Evolutionary conservation across 2,113 vertebrate genomes (phyloP), one percentile per base, ranked within the genome.

Genomic region (Oceanodroma tethys): DNA sequence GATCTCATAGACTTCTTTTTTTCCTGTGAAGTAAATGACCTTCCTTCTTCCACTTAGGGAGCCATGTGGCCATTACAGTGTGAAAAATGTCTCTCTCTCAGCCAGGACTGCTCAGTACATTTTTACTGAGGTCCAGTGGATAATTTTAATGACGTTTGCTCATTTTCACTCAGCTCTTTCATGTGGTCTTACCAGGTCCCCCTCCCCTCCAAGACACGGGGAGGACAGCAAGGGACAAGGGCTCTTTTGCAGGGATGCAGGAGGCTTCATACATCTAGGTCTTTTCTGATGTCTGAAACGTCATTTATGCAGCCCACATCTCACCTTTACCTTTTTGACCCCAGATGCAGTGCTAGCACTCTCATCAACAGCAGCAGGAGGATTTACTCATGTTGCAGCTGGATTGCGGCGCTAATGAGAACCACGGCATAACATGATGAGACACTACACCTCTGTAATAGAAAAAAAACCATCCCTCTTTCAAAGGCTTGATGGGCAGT

Each of bases 11-110:
- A 40, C 83, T 86, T 81, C 50, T 63, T 95, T 92, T 92, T 72
- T 58, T 43, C 65, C 88, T 92, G 80, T 95, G 94, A 92, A 97
- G 80, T 91, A 97, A 97, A 95, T 95, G 95, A 96, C 96, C 95
- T 95, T 97, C 90, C 73, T 60, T 86, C 94, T 88, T 82, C 88
- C 93, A 96, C 76, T 94, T 89, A 95, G 43, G 47, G 80, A 97
- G 91, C 56, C 26, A 10, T 78, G 72, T 74, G 88, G 88, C 72
- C 81, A 96, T 97, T 97, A 97, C 38, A 42, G 88, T 27, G 83
- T 92, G 91, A 97, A 97, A 95, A 96, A 97, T 94, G 92, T 86
- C 73, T 73, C 83, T 82, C 38, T 89, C 66, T 92, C 95, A 73
- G 78, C 53, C 90, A 96, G 50, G 70, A 93, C 66, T n/a, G 71